Percentiles rank a stretch among this genome's conserved stretches.
Conservation (phyloP, 2,797 vertebrate genomes). For the Limosa lapponica region DNA sequence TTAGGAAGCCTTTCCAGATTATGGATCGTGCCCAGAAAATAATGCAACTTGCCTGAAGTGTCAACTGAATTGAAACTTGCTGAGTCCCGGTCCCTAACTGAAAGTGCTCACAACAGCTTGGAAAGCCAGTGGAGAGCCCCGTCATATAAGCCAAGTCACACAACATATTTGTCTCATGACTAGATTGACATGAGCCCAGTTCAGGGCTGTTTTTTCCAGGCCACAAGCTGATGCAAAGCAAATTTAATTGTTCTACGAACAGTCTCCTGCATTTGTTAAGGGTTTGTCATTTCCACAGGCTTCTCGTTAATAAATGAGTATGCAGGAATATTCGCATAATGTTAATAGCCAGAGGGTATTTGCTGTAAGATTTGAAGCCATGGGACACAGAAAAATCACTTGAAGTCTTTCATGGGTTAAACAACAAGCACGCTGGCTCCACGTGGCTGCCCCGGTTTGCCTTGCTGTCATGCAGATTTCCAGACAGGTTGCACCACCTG, state of each 20-base stretch:
- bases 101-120: accelerated
- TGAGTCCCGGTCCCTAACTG: neutral
- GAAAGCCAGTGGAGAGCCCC: neutral
- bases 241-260: conserved; percentile 25
- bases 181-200: conserved; percentile 23
- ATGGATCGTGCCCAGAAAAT: conserved; percentile 2
- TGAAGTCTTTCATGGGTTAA: neutral
- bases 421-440: neutral
- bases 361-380: neutral
- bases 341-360: neutral
- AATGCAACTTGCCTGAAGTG: neutral
- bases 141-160: conserved; percentile 35
- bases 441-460: neutral
- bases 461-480: neutral
- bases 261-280: conserved; percentile 18
- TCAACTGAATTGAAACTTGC: neutral
- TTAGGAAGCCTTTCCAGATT: neutral
- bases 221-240: conserved; percentile 25
- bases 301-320: neutral
- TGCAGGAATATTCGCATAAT: neutral
- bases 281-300: neutral
- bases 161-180: conserved; percentile 45
- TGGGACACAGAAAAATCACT: neutral
- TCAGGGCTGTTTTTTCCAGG: conserved; percentile 26
- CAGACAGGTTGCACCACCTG: neutral